Evolutionary conservation across 2,797 vertebrate genomes (phyloP), one percentile per base, ranked within the genome.

Genomic region (Rhyacichthys aspro): DNA sequence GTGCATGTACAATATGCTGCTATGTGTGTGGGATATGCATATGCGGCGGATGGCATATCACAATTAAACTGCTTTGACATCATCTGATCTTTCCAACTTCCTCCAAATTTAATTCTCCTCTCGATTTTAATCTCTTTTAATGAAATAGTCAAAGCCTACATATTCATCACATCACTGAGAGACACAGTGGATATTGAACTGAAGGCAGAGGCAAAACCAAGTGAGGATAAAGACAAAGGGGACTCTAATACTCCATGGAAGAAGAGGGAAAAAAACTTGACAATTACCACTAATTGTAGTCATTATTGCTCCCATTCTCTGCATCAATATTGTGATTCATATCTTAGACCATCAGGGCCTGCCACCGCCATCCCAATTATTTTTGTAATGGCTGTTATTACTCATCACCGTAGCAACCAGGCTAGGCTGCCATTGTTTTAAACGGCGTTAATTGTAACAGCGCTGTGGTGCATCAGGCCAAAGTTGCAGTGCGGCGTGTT

Each of bases 311-410:
- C 77, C 79, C 70, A 81, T 90, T 88, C 82, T 82, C 75, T 66
- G 46, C 88, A 87, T 91, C 89, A 92, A 90, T 92, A 91, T 92
- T 91, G 86, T 90, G 91, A 92, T 90, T 92, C 88, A 91, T 91
- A 91, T 90, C 85, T 57, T 55, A 70, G 82, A 84, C 66, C 84
- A 89, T 90, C 80, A 79, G 70, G 79, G 72, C 68, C 80, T 82
- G 80, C 78, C 85, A 85, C 78, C 32, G 44, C 77, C 80, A 75
- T 88, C 77, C 77, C 83, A 89, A 92, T 92, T 90, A 91, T 89
- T 89, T 88, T 88, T 86, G 79, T 92, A 92, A 93, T 91, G 81
- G 87, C 88, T 87, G 83, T 90, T 90, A 93, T 93, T 91, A 93
- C 81, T 90, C 89, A 91, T 87, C 84, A 74, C 84, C 62, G 58